Conservation (phyloP, 2,797 vertebrate genomes). For the Pachyuromys duprasi region DNA sequence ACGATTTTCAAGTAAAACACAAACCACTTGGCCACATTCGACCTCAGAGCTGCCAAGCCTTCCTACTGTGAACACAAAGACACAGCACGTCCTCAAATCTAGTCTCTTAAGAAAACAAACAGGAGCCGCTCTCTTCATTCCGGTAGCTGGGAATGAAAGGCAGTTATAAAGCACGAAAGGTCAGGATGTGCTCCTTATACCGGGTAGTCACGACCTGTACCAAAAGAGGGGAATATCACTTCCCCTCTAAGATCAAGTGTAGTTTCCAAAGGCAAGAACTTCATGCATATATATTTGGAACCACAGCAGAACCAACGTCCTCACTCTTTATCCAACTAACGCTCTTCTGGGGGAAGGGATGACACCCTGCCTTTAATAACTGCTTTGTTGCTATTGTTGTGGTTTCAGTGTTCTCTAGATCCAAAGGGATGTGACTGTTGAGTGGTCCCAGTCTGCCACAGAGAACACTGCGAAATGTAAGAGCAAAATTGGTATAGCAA, state of each 20-base stretch:
- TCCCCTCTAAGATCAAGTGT: not conserved
- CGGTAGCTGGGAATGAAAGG: not conserved
- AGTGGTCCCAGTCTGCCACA: not conserved
- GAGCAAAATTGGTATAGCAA: not conserved
- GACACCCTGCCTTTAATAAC: not conserved
- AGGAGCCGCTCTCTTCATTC: not conserved
- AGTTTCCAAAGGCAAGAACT: not conserved
- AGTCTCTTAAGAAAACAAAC: constrained; percentile 52
- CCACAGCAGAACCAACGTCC: not conserved
- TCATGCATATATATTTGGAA: not conserved
- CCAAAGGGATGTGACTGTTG: not conserved
- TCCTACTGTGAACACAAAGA: not conserved
- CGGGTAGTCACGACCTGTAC: not conserved
- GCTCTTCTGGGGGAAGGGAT: not conserved
- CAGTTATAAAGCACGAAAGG: not conserved
- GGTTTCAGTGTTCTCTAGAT: not conserved
- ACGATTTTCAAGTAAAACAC: not conserved
- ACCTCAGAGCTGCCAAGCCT: not conserved
- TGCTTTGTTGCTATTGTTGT: not conserved
- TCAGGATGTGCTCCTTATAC: not conserved
- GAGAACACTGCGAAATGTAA: not conserved
- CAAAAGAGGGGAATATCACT: not conserved
- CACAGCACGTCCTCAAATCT: not conserved
- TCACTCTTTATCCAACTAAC: not conserved
- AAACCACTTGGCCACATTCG: not conserved